Evolutionary conservation across 2,113 vertebrate genomes (phyloP).

Genomic region (Anarrhichthys ocellatus): DNA sequence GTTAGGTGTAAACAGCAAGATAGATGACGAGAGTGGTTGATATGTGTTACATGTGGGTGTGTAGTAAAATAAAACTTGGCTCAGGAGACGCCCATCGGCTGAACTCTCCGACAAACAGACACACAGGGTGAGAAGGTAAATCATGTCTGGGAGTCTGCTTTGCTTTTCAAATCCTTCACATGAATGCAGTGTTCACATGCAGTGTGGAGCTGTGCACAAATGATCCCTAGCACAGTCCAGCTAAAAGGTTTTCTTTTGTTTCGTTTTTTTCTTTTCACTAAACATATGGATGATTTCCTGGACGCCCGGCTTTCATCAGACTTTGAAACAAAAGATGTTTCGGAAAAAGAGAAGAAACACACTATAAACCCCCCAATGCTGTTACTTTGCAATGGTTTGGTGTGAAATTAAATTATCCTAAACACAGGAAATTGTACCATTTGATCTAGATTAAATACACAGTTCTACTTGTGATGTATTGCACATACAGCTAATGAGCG

Average conservation of each 20-base stretch:
- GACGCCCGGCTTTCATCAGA: background rate
- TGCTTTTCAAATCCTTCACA: background rate
- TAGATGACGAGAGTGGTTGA: constrained; percentile 55
- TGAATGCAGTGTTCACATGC: background rate
- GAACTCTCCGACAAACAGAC: constrained; percentile 31
- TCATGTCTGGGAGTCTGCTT: constrained; percentile 3
- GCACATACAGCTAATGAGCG: constrained; percentile 58
- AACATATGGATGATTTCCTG: constrained; percentile 15
- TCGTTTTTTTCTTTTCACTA: background rate
- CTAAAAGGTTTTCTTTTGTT: background rate
- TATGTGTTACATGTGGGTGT: constrained; percentile 57
- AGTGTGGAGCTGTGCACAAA: background rate
- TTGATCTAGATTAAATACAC: constrained; percentile 48
- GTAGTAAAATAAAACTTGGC: constrained; percentile 52
- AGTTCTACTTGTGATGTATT: constrained; percentile 55
- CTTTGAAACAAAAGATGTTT: constrained; percentile 22
- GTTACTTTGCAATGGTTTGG: constrained; percentile 27
- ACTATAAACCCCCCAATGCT: constrained; percentile 31
- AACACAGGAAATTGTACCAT: constrained; percentile 68
- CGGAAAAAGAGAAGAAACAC: constrained; percentile 33
- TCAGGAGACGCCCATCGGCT: constrained; percentile 55
- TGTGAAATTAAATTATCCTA: constrained; percentile 50
- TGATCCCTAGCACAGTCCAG: background rate
- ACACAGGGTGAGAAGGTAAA: constrained; percentile 16
- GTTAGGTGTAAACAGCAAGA: constrained; percentile 68